Conservation (phyloP, 1,140 invertebrate genomes). For the Drosophila serrata region DNA sequence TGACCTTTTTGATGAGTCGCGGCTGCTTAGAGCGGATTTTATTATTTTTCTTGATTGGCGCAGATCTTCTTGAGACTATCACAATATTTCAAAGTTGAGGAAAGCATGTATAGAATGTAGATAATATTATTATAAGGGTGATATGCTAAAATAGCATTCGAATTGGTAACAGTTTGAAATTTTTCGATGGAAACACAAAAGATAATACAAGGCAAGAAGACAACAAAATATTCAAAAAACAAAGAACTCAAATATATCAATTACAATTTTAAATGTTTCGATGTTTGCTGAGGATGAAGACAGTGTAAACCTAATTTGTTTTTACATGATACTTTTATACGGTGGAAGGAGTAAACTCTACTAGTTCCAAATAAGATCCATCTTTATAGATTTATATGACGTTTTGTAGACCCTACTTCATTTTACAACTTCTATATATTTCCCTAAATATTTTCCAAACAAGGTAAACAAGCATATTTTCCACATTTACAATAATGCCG, state of each 20-base stretch:
- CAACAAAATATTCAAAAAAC: not conserved
- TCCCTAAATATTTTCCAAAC: not conserved
- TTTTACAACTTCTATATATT: not conserved
- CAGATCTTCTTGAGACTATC: conserved; percentile 87
- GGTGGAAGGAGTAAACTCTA: too few relatives aligned
- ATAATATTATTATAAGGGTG: conserved; percentile 4
- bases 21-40: conserved; percentile 89
- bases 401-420: not conserved
- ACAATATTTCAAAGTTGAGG: not conserved
- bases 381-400: not conserved
- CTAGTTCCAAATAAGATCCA: not conserved
- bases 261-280: not conserved
- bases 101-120: conserved; percentile 39
- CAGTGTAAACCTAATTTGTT: not conserved
- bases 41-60: conserved; percentile 91
- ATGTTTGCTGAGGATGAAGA: not conserved
- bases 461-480: not conserved
- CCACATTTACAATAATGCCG: not conserved
- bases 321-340: too few relatives aligned
- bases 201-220: not conserved
- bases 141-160: not conserved
- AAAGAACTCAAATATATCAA: not conserved
- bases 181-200: not conserved
- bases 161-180: conserved; percentile 16
- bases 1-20: conserved; percentile 93